Percentiles rank a stretch among this genome's conserved stretches.
Conservation (phyloP, 2,888 invertebrate species). For the Drosophila multiciliata region DNA sequence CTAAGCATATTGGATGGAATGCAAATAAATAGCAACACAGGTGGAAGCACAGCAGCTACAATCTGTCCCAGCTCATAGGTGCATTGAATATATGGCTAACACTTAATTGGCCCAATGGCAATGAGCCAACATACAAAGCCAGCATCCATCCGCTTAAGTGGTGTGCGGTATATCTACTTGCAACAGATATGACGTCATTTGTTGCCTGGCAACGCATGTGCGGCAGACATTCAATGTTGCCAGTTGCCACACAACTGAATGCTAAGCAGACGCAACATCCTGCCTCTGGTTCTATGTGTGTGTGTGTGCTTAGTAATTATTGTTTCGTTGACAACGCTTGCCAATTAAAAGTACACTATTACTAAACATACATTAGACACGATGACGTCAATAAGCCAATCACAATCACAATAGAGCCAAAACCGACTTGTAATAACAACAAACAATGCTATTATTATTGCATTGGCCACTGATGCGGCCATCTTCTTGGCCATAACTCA, state of each 20-base stretch:
- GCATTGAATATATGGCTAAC: conserved; percentile 69
- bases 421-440: conserved; percentile 6
- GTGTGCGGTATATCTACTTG: conserved; percentile 62
- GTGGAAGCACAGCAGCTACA: neutral
- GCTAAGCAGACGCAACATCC: neutral
- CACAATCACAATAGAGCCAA: conserved; percentile 4
- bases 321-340: conserved; percentile 27
- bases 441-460: conserved; percentile 43
- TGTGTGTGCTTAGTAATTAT: conserved; percentile 5
- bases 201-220: conserved; percentile 36
- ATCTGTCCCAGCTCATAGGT: conserved; percentile 48
- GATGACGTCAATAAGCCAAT: conserved; percentile 14
- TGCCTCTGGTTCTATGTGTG: conserved; percentile 1
- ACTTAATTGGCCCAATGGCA: conserved; percentile 72
- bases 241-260: conserved; percentile 5
- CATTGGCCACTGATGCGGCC: conserved; percentile 15
- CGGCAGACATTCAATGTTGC: conserved; percentile 16
- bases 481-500: conserved; percentile 42
- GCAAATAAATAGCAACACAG: conserved; percentile 35
- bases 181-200: conserved; percentile 74
- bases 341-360: conserved; percentile 70
- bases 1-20: conserved; percentile 27
- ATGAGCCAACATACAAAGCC: conserved; percentile 27
- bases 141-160: conserved; percentile 42
- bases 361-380: conserved; percentile 40